These are phyloP conservation scores for Callyntrura guangdongensis DNA, from an alignment of 2,888 invertebrate species.

Conservation along the genomic window DNA sequence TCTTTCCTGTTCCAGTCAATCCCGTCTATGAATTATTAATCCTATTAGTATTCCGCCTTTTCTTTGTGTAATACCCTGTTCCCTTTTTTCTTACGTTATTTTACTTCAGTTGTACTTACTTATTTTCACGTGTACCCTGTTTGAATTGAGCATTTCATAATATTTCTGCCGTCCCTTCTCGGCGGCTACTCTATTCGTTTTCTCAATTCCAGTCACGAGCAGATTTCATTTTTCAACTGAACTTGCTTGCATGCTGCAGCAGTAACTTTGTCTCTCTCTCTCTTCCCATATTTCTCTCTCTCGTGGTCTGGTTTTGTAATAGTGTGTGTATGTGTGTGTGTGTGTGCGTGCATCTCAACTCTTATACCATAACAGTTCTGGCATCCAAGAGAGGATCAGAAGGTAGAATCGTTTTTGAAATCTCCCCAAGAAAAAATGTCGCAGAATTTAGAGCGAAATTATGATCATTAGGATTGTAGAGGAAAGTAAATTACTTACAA, in stretches of 20 bases:
- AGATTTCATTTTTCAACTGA: background rate
- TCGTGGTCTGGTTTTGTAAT: background rate
- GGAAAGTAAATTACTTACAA: background rate
- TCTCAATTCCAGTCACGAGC: background rate
- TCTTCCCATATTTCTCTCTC: background rate
- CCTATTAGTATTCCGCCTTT: slow-evolving; percentile 50
- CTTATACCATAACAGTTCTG: background rate
- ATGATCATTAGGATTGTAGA: background rate
- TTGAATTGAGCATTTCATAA: slow-evolving; percentile 17
- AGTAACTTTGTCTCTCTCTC: background rate
- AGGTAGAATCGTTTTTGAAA: background rate
- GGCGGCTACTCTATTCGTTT: background rate
- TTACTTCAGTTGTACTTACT: background rate
- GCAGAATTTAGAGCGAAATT: background rate
- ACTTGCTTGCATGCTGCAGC: background rate
- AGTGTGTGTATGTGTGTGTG: background rate
- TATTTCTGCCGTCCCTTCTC: background rate
- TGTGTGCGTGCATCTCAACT: background rate
- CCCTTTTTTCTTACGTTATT: background rate
- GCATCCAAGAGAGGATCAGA: background rate
- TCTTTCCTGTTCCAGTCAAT: slow-evolving; percentile 52
- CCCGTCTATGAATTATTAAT: slow-evolving; percentile 75
- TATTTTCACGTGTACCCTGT: background rate
- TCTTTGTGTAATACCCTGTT: slow-evolving; percentile 19
- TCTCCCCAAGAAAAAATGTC: background rate